A percentile compares a stretch with the other conserved stretches of the same genome.
phyloP scores from a whole-genome alignment of 2,113 vertebrate species.

The Amia ocellicauda region DNA sequence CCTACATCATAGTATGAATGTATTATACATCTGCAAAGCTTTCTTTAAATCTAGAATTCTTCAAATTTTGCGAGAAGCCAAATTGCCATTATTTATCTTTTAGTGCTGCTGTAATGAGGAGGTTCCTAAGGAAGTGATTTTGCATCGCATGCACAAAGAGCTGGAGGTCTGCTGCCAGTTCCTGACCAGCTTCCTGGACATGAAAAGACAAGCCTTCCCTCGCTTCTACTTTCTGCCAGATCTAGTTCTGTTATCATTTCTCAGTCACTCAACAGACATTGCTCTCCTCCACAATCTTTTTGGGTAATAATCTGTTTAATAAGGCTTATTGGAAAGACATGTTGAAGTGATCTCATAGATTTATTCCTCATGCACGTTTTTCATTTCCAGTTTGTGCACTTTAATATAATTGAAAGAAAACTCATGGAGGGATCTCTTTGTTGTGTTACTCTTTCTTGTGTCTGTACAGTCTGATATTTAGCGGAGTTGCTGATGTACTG shows the following conservation, averaged over 20 bases:
- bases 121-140: constrained; percentile 26
- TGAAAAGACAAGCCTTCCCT: constrained; percentile 24
- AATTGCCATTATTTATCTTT: no score
- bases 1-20: no score
- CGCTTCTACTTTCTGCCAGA: constrained; percentile 32
- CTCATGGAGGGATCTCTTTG: no score
- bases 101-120: constrained; percentile 29
- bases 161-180: constrained; percentile 20
- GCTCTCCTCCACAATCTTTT: constrained; percentile 23
- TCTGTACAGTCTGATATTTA: constrained; percentile 23
- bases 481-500: constrained; percentile 14
- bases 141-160: constrained; percentile 27
- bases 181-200: constrained; percentile 18
- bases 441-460: no score
- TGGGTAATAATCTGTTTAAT: constrained; percentile 23
- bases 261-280: constrained; percentile 24
- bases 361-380: no score
- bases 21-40: no score
- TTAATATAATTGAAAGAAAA: no score
- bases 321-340: not conserved
- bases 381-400: no score
- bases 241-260: constrained; percentile 22
- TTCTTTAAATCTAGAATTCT: no score
- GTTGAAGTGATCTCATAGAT: no score
- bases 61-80: no score